Base-by-base conservation (phyloP, 92 coral and sea anemone genomes). In the Ricordea florida region DNA sequence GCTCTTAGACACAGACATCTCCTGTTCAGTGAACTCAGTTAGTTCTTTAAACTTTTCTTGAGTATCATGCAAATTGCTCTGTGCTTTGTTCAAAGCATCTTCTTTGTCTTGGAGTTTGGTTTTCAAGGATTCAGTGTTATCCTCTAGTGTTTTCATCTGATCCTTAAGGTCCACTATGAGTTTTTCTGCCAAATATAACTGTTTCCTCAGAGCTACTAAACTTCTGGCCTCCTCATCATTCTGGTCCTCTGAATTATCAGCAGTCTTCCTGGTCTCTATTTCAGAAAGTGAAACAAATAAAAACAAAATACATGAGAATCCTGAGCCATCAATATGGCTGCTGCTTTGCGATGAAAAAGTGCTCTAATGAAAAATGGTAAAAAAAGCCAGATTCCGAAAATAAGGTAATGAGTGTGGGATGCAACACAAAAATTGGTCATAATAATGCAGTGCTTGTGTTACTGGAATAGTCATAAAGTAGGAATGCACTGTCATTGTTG, bases 151-250 rank as follows among this genome's bases (percentile, higher is more conserved):
- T 4, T 57, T 65, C 23, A 73, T 58, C 57, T 88, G 78, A 11
- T 46, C 46, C 25, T 81, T 69, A 9, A 84, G 86, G 34, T 79
- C 62, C 37, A 58, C 72, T 27, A 73, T 72, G 40, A 74, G 65
- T 36, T 62, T 60, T 55, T 68, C 85, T 11, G 90, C 75, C 20
- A 70, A 57, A 5, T 65, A 86, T 38, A 88, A 79, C 83, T 83
- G 86, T 10, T 73, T 79, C 37, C 67, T 78, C 36, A 55, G 16
- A 25, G 66, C 27, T 4, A 18, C 36, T 9, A 32, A 15, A 24
- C 53, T 14, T 4, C 18, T 25, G 24, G 47, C 55, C 14, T 20
- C 23, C 0, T 40, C 63, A 17, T 70, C 32, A 41, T 1, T 25
- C 27, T 63, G 51, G 30, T 20, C 56, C 11, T 8, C 22, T 17